Evolutionary conservation across 2,797 vertebrate species (phyloP).

Genomic region (Fringilla coelebs): DNA sequence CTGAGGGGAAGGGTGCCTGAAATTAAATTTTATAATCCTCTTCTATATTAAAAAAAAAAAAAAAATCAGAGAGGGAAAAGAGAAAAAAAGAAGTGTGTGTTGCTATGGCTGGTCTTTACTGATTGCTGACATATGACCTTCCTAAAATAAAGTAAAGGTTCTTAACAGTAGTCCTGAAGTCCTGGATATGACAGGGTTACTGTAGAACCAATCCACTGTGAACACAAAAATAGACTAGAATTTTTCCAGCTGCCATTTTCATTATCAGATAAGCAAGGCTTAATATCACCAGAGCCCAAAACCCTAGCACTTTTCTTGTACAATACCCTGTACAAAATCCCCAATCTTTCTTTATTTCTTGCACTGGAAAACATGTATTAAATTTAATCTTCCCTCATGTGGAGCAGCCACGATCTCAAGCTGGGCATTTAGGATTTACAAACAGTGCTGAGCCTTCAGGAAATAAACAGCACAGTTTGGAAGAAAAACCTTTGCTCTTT

Average conservation of each 20-base stretch:
- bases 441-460: background rate
- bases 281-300: background rate
- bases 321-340: background rate
- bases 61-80: background rate
- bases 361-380: background rate
- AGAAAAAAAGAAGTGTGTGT: background rate
- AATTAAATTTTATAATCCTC: background rate
- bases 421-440: background rate
- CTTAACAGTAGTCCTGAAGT: background rate
- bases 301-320: background rate
- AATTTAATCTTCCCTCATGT: background rate
- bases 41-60: background rate
- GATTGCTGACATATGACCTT: background rate
- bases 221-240: background rate
- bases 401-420: background rate
- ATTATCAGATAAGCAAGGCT: background rate
- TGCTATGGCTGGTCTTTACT: background rate
- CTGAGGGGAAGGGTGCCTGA: background rate
- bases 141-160: background rate
- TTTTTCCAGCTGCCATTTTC: background rate
- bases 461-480: background rate
- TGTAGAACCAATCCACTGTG: background rate
- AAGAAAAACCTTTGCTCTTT: background rate
- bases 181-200: background rate
- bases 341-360: background rate